Evolutionary conservation across 2,888 invertebrate species (phyloP), one percentile per base, ranked within the genome.

Genomic region (Caenorhabditis zanzibari): DNA sequence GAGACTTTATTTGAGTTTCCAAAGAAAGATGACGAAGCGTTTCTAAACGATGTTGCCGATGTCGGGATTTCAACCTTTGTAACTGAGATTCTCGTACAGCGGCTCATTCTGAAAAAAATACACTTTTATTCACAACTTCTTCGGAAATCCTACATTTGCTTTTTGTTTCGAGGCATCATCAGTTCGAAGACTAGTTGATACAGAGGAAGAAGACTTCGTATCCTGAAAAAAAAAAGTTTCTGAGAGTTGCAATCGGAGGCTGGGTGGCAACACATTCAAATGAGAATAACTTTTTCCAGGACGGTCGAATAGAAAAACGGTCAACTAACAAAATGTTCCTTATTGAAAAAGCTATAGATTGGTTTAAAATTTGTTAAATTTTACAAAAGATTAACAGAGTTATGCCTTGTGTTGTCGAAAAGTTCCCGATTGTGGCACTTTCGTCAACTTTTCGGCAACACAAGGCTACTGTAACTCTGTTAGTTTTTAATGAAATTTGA

Each of bases 11-110:
- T 47, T 47, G 47, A 19, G 47, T 47, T 47, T 47, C 19, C 47
- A 19, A 47, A n/a, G 19, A 47, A 47, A 19, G 5, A 44, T 5
- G n/a, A n/a, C 19, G 19, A 19, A 19, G 7, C 5, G 47, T 47
- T 47, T 12, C n/a, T 47, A 47, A 16, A 47, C 47, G 16, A 47
- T n/a, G 19, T 19, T n/a, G 47, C 3, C 4, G 47, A 54, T 22
- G 52, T 49, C 52, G 26, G 52, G 6, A 49, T 49, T 49, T 66
- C 28, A 66, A 2, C 49, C 69, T n/a, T 69, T 22, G 59, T 73
- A 73, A 32, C 74, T 74, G 54, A 74, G 74, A 56, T 74, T 74
- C 38, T 74, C 74, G 44, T 74, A 74, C 19, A 72, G 72, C 19
- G 59, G 35, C 14, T 64, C 74, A 54, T 74, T 64, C 74, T 74